A percentile compares a stretch with the other conserved stretches of the same genome.
These are phyloP conservation scores for Lamellibrachia luymesi DNA, from an alignment of 1,140 invertebrate species.

Conservation along the genomic window DNA sequence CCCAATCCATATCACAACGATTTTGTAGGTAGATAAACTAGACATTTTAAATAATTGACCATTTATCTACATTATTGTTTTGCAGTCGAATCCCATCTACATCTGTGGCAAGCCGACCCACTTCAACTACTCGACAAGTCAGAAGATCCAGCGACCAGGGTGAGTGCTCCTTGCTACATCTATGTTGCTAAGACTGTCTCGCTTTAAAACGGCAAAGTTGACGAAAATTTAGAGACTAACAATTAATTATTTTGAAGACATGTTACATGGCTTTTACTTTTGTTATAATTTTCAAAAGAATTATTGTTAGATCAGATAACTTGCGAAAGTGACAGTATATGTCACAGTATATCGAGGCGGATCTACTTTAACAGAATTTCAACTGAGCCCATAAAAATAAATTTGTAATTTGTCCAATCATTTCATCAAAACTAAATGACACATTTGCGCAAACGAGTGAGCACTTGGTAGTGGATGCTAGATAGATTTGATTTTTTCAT, in stretches of 20 bases:
- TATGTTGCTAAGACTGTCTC: neutral
- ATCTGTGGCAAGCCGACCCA: conserved; percentile 54
- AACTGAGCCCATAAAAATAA: too few species aligned
- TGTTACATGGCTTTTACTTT: too few species aligned
- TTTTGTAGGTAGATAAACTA: neutral
- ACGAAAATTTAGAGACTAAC: neutral
- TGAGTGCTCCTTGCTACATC: conserved; percentile 19
- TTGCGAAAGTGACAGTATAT: neutral
- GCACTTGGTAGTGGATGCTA: too few species aligned
- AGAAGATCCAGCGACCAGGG: conserved; percentile 57
- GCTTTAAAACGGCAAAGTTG: neutral
- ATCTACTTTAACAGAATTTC: too few species aligned
- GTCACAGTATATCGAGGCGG: too few species aligned
- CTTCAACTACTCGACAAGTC: conserved; percentile 59
- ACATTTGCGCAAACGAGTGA: too few species aligned
- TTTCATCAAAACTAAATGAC: too few species aligned
- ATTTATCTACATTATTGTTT: conserved; percentile 23
- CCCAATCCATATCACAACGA: neutral
- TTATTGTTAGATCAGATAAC: neutral
- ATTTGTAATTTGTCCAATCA: too few species aligned
- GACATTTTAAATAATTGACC: neutral
- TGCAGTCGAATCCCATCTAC: conserved; percentile 52
- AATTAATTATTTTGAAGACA: neutral
- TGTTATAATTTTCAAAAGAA: too few species aligned
- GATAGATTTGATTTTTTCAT: too few species aligned